phyloP scores from a whole-genome alignment of 1,140 invertebrate genomes.

The Aradophagus sp. region DNA sequence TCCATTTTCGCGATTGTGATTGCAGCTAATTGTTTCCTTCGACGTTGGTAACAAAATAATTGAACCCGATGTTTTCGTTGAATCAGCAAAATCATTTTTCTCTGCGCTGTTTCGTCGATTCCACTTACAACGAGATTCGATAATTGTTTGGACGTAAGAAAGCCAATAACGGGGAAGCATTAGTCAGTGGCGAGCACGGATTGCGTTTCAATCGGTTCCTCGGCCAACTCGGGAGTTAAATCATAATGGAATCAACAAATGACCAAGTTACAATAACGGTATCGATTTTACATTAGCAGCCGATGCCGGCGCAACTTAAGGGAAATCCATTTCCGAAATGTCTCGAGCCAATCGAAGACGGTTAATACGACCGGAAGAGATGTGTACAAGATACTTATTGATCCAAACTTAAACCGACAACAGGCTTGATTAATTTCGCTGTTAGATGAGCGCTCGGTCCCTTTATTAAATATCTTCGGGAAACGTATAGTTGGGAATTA shows the following conservation, averaged over 20 bases:
- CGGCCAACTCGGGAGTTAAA: conserved; percentile 26
- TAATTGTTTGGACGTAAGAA: too few species aligned
- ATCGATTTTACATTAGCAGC: conserved; percentile 49
- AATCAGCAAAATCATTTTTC: too few species aligned
- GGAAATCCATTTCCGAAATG: conserved; percentile 41
- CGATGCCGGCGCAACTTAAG: conserved; percentile 15
- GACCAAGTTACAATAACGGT: conserved; percentile 36
- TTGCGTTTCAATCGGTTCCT: too few species aligned
- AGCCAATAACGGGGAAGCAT: too few species aligned
- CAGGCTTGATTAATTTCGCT: conserved; percentile 16
- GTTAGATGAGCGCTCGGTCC: not conserved
- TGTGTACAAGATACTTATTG: conserved; percentile 32
- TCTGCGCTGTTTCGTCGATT: too few species aligned
- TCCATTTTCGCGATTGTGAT: too few species aligned
- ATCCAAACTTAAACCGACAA: conserved; percentile 32
- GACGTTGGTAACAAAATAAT: too few species aligned
- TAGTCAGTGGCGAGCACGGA: too few species aligned
- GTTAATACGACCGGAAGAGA: conserved; percentile 37
- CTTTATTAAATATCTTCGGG: not conserved
- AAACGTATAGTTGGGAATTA: too few species aligned
- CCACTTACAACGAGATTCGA: too few species aligned
- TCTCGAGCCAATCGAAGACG: conserved; percentile 30
- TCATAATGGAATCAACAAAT: conserved; percentile 21
- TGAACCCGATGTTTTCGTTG: too few species aligned
- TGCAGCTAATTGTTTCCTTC: too few species aligned